phyloP scores from a whole-genome alignment of 1,140 invertebrate species.

The Temnothorax curvispinosus region DNA sequence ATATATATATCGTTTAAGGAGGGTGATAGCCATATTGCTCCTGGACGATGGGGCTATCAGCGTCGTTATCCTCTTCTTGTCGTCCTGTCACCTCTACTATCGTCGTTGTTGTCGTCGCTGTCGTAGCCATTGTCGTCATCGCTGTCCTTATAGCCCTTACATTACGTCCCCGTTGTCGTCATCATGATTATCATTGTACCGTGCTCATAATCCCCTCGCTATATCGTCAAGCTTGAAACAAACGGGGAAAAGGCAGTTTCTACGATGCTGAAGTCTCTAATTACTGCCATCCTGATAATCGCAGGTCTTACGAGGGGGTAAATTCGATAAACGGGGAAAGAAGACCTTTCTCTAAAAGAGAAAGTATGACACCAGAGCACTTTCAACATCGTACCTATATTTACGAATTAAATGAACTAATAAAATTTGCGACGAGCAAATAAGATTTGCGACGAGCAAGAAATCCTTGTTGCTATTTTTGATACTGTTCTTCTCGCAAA shows the following conservation, averaged over 20 bases:
- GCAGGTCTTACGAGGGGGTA: conserved; percentile 16
- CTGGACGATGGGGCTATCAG: conserved; percentile 47
- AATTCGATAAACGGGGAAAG: conserved; percentile 40
- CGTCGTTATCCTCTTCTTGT: conserved; percentile 50
- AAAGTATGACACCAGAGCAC: background rate
- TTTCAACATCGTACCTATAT: conserved; percentile 8
- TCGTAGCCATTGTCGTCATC: conserved; percentile 57
- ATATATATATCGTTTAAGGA: background rate
- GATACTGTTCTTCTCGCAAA: background rate
- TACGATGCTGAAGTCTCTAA: conserved; percentile 37
- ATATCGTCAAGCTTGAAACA: conserved; percentile 4
- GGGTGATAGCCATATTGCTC: background rate
- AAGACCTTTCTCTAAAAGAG: conserved; percentile 4
- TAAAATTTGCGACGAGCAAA: conserved; percentile 15
- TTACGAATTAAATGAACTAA: conserved; percentile 26
- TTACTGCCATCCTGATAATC: conserved; percentile 46
- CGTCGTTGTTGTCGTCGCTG: conserved; percentile 44
- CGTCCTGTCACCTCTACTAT: conserved; percentile 44
- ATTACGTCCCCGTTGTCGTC: conserved; percentile 48
- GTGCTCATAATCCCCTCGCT: conserved; percentile 26
- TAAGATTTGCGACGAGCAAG: background rate
- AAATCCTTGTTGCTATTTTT: background rate
- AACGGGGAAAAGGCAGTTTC: conserved; percentile 6
- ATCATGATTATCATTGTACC: conserved; percentile 52
- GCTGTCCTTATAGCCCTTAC: conserved; percentile 37